Conservation (phyloP, 2,113 vertebrate genomes). For the Herpailurus yagouaroundi region DNA sequence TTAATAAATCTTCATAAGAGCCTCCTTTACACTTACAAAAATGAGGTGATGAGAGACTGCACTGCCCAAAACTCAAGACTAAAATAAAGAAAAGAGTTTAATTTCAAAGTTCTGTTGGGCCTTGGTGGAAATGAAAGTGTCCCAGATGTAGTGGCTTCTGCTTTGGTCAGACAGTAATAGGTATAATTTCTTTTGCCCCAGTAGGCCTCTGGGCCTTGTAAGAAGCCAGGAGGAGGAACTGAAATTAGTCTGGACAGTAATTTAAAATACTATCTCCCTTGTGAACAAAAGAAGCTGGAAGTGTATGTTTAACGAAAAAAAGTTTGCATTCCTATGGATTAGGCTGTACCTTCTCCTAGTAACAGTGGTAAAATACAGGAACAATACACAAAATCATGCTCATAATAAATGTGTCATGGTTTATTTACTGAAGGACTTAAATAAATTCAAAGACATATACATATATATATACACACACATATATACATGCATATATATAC, state of each 20-base stretch:
- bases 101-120: not conserved
- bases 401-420: not conserved
- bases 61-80: not conserved
- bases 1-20: not conserved
- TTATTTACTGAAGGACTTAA: not conserved
- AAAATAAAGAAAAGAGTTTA: not conserved
- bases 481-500: too few species aligned
- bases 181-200: not conserved
- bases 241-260: conserved; percentile 16
- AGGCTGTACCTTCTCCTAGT: not conserved
- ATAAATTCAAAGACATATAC: not conserved
- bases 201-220: not conserved
- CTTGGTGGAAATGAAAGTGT: not conserved
- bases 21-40: not conserved
- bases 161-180: not conserved
- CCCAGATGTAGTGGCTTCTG: not conserved
- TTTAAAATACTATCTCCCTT: not conserved
- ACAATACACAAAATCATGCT: not conserved
- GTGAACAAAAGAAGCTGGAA: not conserved
- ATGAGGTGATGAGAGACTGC: not conserved
- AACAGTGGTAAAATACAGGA: not conserved
- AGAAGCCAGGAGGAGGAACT: not conserved
- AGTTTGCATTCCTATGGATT: not conserved
- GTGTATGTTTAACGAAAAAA: not conserved
- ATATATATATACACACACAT: too few species aligned